A percentile compares a stretch with the other conserved stretches of the same genome.
phyloP scores from a whole-genome alignment of 2,113 vertebrate genomes.

The Acinonyx jubatus region DNA sequence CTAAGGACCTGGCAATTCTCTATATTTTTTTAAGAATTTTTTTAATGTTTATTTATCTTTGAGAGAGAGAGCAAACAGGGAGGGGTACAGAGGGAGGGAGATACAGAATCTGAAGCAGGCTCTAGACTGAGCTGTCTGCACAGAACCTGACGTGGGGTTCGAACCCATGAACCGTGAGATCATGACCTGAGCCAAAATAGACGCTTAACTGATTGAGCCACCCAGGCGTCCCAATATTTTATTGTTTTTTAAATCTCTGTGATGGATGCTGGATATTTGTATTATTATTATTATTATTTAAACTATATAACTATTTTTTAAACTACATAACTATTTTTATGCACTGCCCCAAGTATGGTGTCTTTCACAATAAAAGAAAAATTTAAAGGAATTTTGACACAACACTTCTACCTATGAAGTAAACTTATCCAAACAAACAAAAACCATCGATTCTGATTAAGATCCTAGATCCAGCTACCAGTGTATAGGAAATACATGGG shows the following conservation, averaged over 20 bases:
- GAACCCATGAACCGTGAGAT: too few relatives aligned
- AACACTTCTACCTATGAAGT: neutral
- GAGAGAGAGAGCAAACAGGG: too few relatives aligned
- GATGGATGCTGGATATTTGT: neutral
- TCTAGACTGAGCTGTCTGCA: too few relatives aligned
- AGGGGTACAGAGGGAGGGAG: too few relatives aligned
- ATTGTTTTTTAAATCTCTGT: neutral
- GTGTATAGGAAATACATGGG: neutral
- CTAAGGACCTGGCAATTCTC: neutral
- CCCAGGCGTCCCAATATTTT: too few relatives aligned
- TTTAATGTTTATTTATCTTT: too few relatives aligned
- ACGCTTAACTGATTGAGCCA: too few relatives aligned
- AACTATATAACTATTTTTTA: neutral
- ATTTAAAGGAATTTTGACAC: neutral
- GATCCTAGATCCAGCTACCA: neutral
- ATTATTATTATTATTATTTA: neutral
- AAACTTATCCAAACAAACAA: neutral
- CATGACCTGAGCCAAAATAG: too few relatives aligned
- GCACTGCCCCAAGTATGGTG: neutral
- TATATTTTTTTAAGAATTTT: too few relatives aligned
- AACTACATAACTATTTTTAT: neutral
- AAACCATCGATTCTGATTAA: neutral
- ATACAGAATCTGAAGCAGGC: too few relatives aligned
- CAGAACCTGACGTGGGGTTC: too few relatives aligned
- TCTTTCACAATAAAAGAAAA: conserved; percentile 19